These are phyloP conservation scores for Prunella fulvescens DNA, from an alignment of 2,113 vertebrate genomes.

Conservation along the genomic window DNA sequence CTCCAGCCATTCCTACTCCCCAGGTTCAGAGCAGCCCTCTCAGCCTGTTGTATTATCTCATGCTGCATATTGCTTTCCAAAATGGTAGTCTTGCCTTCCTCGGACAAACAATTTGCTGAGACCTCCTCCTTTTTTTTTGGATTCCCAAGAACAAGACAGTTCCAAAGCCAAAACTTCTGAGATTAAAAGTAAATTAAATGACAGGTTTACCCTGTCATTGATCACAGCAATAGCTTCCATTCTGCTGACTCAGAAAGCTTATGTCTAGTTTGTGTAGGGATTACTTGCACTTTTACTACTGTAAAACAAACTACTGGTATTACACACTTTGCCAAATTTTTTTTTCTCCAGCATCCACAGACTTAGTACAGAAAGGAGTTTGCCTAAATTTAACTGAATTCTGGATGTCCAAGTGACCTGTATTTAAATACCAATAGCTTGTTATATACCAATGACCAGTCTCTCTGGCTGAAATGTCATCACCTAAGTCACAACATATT, in stretches of 20 bases:
- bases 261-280: background rate
- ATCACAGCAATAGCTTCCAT: background rate
- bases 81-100: background rate
- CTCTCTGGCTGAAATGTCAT: background rate
- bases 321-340: background rate
- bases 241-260: background rate
- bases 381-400: background rate
- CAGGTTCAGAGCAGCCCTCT: background rate
- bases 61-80: background rate
- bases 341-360: background rate
- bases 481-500: background rate
- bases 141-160: background rate
- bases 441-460: background rate
- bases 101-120: accelerated
- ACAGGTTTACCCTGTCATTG: background rate
- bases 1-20: background rate
- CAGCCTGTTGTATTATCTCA: background rate
- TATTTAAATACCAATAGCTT: background rate
- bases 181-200: background rate
- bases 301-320: background rate
- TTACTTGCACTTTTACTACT: background rate
- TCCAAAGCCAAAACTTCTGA: background rate
- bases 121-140: background rate
- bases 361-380: background rate
- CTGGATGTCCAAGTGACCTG: background rate